Evolutionary conservation across 2,797 vertebrate genomes (phyloP), one percentile per base, ranked within the genome.

Genomic region (Spatula versicolor): DNA sequence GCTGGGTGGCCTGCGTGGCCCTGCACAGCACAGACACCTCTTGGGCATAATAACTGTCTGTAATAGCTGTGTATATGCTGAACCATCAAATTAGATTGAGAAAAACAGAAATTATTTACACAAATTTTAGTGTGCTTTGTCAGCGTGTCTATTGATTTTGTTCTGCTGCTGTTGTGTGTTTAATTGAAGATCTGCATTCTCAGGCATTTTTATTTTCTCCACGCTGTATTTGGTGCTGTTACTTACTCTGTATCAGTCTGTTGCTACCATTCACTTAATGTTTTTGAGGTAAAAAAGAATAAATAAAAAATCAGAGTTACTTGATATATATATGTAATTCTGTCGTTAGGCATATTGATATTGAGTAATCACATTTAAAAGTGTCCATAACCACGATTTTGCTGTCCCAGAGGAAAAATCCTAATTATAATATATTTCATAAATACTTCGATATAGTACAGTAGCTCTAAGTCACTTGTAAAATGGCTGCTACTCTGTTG

Each of bases 1-100:
- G 16, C 15, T 5, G 77, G 1, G 0, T 55, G 41, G 30, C 5
- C 1, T 0, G 16, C 9, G 4, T 0, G 0, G 25, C 14, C 39
- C 18, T 20, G 12, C 2, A 30, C 0, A 3, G 10, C 37, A 59
- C 0, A 2, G 23, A 10, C 1, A 1, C 9, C 67, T 21, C 41
- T 46, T 31, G 3, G 5, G 45, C 14, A 11, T 30, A 63, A 30
- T 28, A 63, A 19, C 37, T 41, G 28, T 63, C 26, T 41, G 60
- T 13, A 30, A 19, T 35, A 41, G 28, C 37, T 41, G 26, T 30
- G 5, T 14, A 28, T 62, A 19, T 28, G 26, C 60, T 25, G 39
- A 62, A 62, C 7, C 80, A 17, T 55, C 1, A 3, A 21, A 45
- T 17, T 82, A 33, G 23, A 37, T 26, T 37, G n/a, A 80, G 72